phyloP scores from a whole-genome alignment of 2,888 invertebrate genomes.

The Aleiodes leptofemur region DNA sequence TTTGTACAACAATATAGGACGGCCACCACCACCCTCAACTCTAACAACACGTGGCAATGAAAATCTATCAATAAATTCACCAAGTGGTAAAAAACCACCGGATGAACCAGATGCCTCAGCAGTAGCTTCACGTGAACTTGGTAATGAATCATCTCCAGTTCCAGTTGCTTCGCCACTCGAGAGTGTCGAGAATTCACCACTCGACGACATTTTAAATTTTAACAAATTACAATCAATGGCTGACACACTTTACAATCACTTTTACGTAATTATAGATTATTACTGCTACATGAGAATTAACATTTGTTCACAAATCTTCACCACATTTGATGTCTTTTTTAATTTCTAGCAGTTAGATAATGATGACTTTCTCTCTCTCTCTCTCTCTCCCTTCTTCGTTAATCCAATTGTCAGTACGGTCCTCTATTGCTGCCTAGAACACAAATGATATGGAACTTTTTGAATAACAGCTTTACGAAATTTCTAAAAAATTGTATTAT shows the following conservation, averaged over 20 bases:
- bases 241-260: conserved; percentile 15
- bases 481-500: not conserved
- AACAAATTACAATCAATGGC: not conserved
- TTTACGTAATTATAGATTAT: conserved; percentile 15
- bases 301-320: conserved; percentile 8
- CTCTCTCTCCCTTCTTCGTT: no score
- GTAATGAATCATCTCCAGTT: conserved; percentile 71
- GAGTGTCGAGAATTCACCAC: conserved; percentile 72
- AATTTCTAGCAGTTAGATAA: not conserved
- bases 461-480: conserved; percentile 5
- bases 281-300: not conserved
- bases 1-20: conserved; percentile 73
- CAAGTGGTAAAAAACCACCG: conserved; percentile 68
- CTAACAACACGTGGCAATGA: conserved; percentile 74
- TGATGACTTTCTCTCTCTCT: not conserved
- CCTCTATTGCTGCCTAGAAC: conserved; percentile 11
- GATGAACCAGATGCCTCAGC: conserved; percentile 68
- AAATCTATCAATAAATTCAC: conserved; percentile 74
- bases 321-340: not conserved
- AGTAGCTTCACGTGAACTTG: conserved; percentile 71
- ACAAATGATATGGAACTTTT: not conserved
- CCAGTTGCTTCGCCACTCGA: conserved; percentile 72
- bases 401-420: not conserved
- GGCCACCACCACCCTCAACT: conserved; percentile 73
- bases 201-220: conserved; percentile 66